Conservation (phyloP, 2,113 vertebrate genomes). For the Pandion haliaetus region DNA sequence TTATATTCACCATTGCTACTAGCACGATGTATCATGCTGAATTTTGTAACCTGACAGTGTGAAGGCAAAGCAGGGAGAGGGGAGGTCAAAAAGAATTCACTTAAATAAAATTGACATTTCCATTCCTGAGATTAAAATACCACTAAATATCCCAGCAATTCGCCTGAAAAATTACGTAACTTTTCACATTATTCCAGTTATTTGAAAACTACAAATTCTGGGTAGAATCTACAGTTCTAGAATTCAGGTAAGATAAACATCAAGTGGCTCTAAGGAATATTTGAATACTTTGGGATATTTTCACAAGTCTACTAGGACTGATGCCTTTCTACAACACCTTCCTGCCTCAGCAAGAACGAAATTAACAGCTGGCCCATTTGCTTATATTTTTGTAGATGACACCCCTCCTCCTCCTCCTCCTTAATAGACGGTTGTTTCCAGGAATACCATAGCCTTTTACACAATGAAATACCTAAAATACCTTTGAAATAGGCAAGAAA, state of each 20-base stretch:
- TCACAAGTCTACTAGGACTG: not conserved
- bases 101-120: not conserved
- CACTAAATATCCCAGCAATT: not conserved
- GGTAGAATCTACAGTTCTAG: not conserved
- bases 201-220: not conserved
- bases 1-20: not conserved
- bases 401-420: fast-evolving
- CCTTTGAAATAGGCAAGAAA: not conserved
- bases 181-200: not conserved
- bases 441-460: not conserved
- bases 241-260: not conserved
- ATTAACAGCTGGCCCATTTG: not conserved
- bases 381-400: not conserved
- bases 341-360: not conserved
- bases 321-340: not conserved
- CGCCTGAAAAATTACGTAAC: not conserved
- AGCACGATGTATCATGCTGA: not conserved
- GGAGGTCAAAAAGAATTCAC: not conserved
- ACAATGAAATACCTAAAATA: not conserved
- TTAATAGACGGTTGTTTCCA: not conserved
- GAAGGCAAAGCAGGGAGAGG: not conserved
- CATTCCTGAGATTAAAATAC: not conserved
- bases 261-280: not conserved
- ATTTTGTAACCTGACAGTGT: not conserved
- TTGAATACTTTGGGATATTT: not conserved